phyloP scores from a whole-genome alignment of 37 sponge, comb jelly and placozoan species.

The Spongilla lacustris region DNA sequence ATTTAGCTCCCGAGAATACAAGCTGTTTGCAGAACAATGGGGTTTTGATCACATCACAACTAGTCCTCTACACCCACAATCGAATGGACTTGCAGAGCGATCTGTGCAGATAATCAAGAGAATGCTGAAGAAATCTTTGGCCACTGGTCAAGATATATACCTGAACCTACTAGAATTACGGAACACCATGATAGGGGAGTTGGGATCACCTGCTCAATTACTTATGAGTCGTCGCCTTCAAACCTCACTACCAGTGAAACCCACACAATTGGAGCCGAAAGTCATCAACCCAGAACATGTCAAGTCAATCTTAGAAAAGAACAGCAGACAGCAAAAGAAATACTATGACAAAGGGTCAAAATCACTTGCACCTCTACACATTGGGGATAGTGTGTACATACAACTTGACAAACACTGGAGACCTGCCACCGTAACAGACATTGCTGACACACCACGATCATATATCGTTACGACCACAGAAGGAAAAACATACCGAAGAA shows the following conservation, averaged over 20 bases:
- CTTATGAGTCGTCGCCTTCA: conserved; percentile 1
- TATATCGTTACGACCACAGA: not conserved
- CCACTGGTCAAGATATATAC: not conserved
- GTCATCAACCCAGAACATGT: not conserved
- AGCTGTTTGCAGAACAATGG: not conserved
- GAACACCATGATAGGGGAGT: not conserved
- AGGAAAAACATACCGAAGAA: not conserved
- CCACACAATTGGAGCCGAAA: not conserved
- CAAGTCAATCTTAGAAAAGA: not conserved
- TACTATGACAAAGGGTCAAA: not conserved
- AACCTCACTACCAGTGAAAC: not conserved
- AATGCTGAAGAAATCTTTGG: not conserved
- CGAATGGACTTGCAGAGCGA: conserved; percentile 12
- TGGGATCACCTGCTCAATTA: conserved; percentile 13
- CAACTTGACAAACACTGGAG: not conserved
- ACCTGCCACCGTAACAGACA: not conserved
- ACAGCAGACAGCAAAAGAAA: not conserved
- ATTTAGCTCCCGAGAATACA: conserved; percentile 7
- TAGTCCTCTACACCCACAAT: conserved; percentile 5
- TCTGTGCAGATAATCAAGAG: conserved; percentile 16
- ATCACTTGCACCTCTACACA: not conserved
- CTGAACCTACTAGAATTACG: conserved; percentile 3
- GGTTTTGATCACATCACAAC: conserved; percentile 3
- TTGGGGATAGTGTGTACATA: not conserved
- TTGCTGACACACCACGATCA: not conserved